These are phyloP conservation scores for Drosophila eugracilis DNA, from an alignment of 1,140 invertebrate genomes.

Conservation along the genomic window DNA sequence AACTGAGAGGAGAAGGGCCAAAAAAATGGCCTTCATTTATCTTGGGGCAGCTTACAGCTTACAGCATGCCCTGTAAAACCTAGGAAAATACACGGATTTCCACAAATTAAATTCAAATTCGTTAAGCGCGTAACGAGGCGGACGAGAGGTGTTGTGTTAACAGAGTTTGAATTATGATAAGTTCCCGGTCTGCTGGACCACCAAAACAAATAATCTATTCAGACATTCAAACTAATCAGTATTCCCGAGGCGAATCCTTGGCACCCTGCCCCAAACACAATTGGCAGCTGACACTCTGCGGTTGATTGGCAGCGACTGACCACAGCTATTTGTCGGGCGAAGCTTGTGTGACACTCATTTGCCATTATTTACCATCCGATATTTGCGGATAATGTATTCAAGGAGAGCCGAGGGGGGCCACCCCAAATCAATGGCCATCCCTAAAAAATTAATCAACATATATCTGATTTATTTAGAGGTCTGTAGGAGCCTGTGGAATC, in stretches of 20 bases:
- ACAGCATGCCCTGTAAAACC: constrained; percentile 3
- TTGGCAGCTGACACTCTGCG: constrained; percentile 38
- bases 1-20: constrained; percentile 15
- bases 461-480: too few species aligned
- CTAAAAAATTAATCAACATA: constrained; percentile 12
- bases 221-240: not conserved
- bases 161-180: too few species aligned
- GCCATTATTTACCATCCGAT: constrained; percentile 28
- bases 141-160: too few species aligned
- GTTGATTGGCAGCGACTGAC: constrained; percentile 39
- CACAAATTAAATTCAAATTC: too few species aligned
- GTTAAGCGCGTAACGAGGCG: too few species aligned
- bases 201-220: too few species aligned
- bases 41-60: constrained; percentile 23
- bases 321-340: constrained; percentile 20
- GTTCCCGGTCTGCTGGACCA: too few species aligned
- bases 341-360: constrained; percentile 13
- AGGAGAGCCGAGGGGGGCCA: not conserved
- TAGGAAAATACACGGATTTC: not conserved
- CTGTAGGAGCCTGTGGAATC: too few species aligned
- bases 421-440: not conserved
- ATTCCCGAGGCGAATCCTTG: not conserved
- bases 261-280: constrained; percentile 9
- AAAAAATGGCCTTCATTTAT: constrained; percentile 70
- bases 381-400: not conserved